These are phyloP conservation scores for Thaumatotibia leucotreta DNA, from an alignment of 1,140 invertebrate species.

Conservation along the genomic window DNA sequence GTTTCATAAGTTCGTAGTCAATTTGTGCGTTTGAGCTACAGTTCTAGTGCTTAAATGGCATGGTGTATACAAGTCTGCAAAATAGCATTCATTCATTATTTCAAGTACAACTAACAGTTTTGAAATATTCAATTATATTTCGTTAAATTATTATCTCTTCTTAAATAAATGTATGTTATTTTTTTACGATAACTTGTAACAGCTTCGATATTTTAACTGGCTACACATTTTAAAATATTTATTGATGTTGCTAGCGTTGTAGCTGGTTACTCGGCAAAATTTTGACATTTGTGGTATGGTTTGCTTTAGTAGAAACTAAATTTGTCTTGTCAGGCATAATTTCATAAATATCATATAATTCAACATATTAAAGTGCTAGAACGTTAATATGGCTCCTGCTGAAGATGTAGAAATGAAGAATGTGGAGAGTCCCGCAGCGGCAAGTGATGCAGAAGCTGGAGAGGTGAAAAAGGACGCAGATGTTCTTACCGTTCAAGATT, in stretches of 20 bases:
- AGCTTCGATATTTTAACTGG: too few species aligned
- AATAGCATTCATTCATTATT: too few species aligned
- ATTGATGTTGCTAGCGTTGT: background rate
- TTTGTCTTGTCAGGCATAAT: background rate
- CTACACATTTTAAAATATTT: too few species aligned
- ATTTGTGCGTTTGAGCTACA: background rate
- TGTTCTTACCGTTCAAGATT: conserved; percentile 89
- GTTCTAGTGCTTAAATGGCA: background rate
- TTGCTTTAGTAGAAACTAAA: background rate
- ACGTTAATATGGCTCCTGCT: conserved; percentile 50
- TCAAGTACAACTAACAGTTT: background rate
- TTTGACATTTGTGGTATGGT: conserved; percentile 43
- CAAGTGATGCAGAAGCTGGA: conserved; percentile 77
- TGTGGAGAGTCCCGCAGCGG: conserved; percentile 81
- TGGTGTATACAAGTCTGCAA: too few species aligned
- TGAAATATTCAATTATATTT: too few species aligned
- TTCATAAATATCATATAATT: background rate
- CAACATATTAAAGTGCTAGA: background rate
- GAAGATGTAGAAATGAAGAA: conserved; percentile 91
- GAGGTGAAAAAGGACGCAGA: conserved; percentile 88
- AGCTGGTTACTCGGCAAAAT: conserved; percentile 57
- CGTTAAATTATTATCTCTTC: too few species aligned
- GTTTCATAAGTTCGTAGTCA: background rate
- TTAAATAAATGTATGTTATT: too few species aligned
- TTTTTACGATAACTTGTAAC: too few species aligned